These are phyloP conservation scores for Pipistrellus kuhlii DNA, from an alignment of 2,797 vertebrate species.

Conservation along the genomic window DNA sequence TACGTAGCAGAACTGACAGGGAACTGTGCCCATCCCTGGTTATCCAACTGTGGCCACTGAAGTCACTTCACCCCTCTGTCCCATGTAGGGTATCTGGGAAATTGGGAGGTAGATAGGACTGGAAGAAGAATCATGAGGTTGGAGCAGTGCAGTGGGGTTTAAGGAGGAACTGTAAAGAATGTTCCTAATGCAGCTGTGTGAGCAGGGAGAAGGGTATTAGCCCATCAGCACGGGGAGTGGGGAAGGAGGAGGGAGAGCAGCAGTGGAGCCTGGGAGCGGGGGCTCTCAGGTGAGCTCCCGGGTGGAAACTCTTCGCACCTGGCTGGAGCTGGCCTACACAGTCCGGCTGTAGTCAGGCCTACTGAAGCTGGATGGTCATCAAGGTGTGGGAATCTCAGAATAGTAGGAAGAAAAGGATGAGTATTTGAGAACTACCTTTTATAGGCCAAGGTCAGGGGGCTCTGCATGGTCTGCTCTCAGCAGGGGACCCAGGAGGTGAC, in stretches of 20 bases:
- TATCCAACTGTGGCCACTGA: neutral
- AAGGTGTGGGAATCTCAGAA: neutral
- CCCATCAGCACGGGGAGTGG: neutral
- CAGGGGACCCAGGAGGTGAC: neutral
- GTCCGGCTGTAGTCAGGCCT: neutral
- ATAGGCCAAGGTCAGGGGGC: neutral
- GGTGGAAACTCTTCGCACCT: neutral
- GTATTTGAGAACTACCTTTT: neutral
- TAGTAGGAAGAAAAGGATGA: neutral
- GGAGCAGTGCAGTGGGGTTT: neutral
- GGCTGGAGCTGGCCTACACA: neutral
- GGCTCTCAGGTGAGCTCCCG: neutral
- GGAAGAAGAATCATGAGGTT: neutral
- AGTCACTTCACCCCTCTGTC: neutral
- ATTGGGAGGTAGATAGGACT: neutral
- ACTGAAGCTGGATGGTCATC: neutral
- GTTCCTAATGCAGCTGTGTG: neutral
- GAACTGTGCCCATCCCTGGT: neutral
- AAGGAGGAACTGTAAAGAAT: neutral
- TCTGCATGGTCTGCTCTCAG: neutral
- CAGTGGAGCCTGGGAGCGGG: neutral
- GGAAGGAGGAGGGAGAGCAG: neutral
- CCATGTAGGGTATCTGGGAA: slow-evolving; percentile 15
- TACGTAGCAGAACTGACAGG: neutral
- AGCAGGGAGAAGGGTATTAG: neutral